These are phyloP conservation scores for Cephus pygmeus DNA, from an alignment of 2,888 invertebrate genomes.

Conservation along the genomic window DNA sequence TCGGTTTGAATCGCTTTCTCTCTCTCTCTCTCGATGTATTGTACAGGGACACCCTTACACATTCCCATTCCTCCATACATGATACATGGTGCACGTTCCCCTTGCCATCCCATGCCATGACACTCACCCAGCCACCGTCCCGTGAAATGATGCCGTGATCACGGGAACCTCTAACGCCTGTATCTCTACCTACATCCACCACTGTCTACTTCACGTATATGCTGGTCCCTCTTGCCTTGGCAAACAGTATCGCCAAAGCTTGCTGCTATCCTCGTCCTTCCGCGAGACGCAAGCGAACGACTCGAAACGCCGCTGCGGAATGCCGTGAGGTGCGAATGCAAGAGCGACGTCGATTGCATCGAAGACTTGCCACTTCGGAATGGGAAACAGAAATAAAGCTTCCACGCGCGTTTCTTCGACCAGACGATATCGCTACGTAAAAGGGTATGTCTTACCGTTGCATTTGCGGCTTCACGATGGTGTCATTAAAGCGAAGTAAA, in stretches of 20 bases:
- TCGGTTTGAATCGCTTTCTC: slow-evolving; percentile 40
- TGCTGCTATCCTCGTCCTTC: not conserved
- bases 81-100: slow-evolving; percentile 50
- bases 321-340: not conserved
- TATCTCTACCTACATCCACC: slow-evolving; percentile 18
- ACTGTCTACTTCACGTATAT: slow-evolving; percentile 14
- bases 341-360: not conserved
- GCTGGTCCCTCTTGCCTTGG: slow-evolving; percentile 1
- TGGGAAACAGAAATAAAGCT: not conserved
- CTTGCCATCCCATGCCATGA: slow-evolving; percentile 51
- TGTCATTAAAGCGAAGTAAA: not conserved
- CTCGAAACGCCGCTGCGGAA: not conserved
- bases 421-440: not conserved
- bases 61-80: slow-evolving; percentile 42
- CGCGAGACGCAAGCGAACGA: not conserved
- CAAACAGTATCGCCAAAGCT: not conserved
- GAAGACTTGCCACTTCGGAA: not conserved
- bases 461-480: not conserved
- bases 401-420: not conserved
- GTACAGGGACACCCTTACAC: slow-evolving; percentile 4
- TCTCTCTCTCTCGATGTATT: not conserved
- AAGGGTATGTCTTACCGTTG: not conserved
- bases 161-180: slow-evolving; percentile 33
- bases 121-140: slow-evolving; percentile 57
- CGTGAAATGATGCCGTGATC: slow-evolving; percentile 62